A percentile compares a stretch with the other conserved stretches of the same genome.
Conservation (phyloP, 2,888 invertebrate species). For the Acleris emargana region DNA sequence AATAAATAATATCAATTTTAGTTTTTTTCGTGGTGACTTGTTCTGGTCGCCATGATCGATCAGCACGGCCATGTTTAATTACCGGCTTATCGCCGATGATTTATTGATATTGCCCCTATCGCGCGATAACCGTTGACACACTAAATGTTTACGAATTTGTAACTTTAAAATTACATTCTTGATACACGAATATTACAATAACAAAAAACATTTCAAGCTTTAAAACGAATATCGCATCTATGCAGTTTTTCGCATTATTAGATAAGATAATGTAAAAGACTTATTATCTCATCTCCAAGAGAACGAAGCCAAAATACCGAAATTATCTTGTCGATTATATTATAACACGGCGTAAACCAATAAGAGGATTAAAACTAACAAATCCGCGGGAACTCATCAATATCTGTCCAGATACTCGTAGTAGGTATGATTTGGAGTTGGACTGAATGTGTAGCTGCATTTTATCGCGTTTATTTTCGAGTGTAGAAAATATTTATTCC, state of each 20-base stretch:
- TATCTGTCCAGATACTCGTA: slow-evolving; percentile 21
- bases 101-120: slow-evolving; percentile 76
- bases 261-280: neutral
- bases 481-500: slow-evolving; percentile 27
- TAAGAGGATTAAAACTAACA: slow-evolving; percentile 32
- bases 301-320: neutral
- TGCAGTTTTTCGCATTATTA: neutral
- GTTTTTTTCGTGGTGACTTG: slow-evolving; percentile 1
- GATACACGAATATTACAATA: too few species aligned
- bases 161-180: too few species aligned
- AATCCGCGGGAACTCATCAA: slow-evolving; percentile 30
- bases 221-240: too few species aligned
- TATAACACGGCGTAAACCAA: slow-evolving; percentile 15
- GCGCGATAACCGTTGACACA: slow-evolving; percentile 53
- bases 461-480: slow-evolving; percentile 24
- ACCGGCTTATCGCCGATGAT: slow-evolving; percentile 73
- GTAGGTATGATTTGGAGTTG: slow-evolving; percentile 22
- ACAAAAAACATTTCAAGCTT: too few species aligned
- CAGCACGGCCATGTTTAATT: slow-evolving; percentile 67
- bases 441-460: slow-evolving; percentile 9
- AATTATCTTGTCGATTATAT: slow-evolving; percentile 3
- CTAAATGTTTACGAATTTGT: slow-evolving; percentile 36
- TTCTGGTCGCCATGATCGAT: slow-evolving; percentile 62
- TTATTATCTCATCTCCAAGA: neutral
- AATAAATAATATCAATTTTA: neutral